phyloP scores from a whole-genome alignment of 2,113 vertebrate genomes.

The Varanus komodoensis region DNA sequence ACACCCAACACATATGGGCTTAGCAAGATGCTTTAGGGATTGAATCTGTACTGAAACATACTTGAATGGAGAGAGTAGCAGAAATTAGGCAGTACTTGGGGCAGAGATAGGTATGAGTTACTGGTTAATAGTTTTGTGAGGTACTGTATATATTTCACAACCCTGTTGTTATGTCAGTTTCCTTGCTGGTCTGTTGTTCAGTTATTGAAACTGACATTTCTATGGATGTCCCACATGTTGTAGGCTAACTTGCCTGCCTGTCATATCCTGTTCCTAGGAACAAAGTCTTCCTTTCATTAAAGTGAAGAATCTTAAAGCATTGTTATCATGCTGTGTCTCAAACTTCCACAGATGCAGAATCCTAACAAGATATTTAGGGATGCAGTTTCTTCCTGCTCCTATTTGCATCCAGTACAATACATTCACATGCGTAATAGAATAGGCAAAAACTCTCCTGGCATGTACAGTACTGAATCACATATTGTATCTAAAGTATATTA shows the following conservation, averaged over 20 bases:
- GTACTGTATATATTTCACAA: background rate
- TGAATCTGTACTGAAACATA: background rate
- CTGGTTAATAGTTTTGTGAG: background rate
- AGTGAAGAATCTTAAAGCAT: slow-evolving; percentile 34
- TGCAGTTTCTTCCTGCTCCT: background rate
- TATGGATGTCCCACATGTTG: background rate
- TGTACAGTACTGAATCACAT: slow-evolving; percentile 30
- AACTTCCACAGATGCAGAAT: background rate
- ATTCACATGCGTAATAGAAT: slow-evolving; percentile 20
- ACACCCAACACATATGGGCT: background rate
- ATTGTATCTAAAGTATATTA: slow-evolving; percentile 47
- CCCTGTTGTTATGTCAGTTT: background rate
- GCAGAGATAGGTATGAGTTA: background rate
- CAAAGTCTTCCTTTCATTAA: background rate
- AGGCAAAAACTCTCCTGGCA: slow-evolving; percentile 37
- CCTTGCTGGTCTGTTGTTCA: background rate
- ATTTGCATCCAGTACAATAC: background rate
- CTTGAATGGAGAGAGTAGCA: background rate
- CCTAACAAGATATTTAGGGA: slow-evolving; percentile 1
- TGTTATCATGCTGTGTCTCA: slow-evolving; percentile 28
- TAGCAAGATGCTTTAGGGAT: background rate
- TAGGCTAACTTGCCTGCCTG: slow-evolving; percentile 9
- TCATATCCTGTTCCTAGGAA: background rate
- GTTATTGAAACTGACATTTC: background rate
- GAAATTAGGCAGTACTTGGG: background rate